Base-by-base conservation (phyloP, 2,888 invertebrate species). In the Drosophila antonietae region DNA sequence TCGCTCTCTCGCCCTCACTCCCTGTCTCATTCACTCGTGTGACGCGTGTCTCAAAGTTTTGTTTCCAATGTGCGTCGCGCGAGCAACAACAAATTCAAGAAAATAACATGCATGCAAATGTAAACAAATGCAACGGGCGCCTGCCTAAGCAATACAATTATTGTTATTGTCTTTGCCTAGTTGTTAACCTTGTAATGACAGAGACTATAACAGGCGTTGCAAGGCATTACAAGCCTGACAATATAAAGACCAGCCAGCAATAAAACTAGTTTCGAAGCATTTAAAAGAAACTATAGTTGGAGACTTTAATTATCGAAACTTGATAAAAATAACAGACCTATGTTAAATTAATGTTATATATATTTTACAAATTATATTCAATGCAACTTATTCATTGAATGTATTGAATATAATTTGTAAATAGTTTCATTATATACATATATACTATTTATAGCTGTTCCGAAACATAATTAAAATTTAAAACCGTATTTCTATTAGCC, bases 101-200 rank as follows among this genome's bases (percentile, higher is more conserved):
- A 71, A 73, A 76, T 68, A 65, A 60, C 69, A 68, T 71, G 70
- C 43, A 79, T 68, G 89, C 73, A 70, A 87, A 84, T 84, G 84
- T 89, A 85, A 85, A 85, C 84, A 85, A 85, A 85, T 62, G 73
- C 63, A 65, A 58, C 43, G 35, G 20, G 52, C 55, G 43, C 46
- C 23, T 14, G 43, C 46, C 23, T 14, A 55, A 66, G 64, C 57
- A 77, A 70, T 70, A 56, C 62, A 52, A 41, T 72, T 75, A 61
- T 69, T 69, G 49, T 53, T 58, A 65, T 37, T 57, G 41, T 72
- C 61, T 62, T 73, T 68, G 41, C 66, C 67, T 62, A 59, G 52
- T 51, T 28, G 49, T 43, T 51, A 39, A 39, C 53, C 75, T 63
- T 68, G 43, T 15, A 43, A 2, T 14, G 39, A 64, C 44, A 44